Base-by-base conservation (phyloP, 2,888 invertebrate species). In the Tipula confusa region DNA sequence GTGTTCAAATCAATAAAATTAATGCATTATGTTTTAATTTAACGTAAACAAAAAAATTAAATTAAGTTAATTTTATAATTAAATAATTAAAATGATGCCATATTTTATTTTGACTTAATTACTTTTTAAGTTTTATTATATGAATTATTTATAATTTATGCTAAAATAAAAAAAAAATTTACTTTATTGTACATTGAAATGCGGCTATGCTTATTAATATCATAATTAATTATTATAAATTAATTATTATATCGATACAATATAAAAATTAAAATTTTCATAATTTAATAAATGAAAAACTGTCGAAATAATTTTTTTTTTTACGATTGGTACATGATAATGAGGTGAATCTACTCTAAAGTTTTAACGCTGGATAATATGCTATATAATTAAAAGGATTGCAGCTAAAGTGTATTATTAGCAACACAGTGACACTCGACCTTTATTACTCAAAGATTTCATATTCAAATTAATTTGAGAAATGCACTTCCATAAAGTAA, bases 41-140 rank as follows among this genome's bases (percentile, higher is more conserved):
- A 64, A 64, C 9, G 9, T 64, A 24, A n/a, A n/a, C n/a, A n/a
- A n/a, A n/a, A n/a, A n/a, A 64, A 64, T 64, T 64, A 24, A 64
- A 64, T 64, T 64, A 64, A 64, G 64, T 43, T 15, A 43, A 43
- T 15, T 36, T 2, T 36, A 43, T 43, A 43, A n/a, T 43, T 43
- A 15, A 15, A 43, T 15, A 43, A 43, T 43, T 43, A 64, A 64
- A 64, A 64, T 24, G 64, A 64, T 64, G 64, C 64, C 64, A 64
- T 64, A 64, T 64, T 64, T 64, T 64, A 64, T 64, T 64, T 64
- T 64, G 64, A 64, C 24, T 64, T 64, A 64, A 64, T 64, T 64
- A 64, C 24, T 64, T 64, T 24, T 11, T 64, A 24, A 64, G 64
- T 64, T 13, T 38, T 31, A 31, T 7, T 3, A 31, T n/a, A n/a